phyloP scores from a whole-genome alignment of 2,797 vertebrate genomes.

The Malacoctenus gilli region DNA sequence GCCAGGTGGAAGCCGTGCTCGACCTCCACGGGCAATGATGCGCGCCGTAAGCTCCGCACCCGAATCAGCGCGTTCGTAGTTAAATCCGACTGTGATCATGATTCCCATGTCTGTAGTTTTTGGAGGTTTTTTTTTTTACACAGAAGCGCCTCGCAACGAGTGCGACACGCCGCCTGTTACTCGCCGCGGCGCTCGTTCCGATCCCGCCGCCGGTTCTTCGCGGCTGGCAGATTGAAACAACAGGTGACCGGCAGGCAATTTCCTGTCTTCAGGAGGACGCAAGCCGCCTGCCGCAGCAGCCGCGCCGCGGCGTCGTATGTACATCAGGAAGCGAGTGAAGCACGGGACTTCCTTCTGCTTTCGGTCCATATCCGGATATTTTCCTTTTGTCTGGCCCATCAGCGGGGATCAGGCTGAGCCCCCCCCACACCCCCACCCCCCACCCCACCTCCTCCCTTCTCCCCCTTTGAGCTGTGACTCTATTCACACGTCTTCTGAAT shows the following conservation, averaged over 20 bases:
- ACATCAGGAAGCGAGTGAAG: constrained; percentile 31
- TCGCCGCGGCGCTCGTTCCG: constrained; percentile 32
- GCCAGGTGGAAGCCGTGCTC: constrained; percentile 60
- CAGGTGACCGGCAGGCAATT: constrained; percentile 52
- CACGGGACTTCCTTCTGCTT: constrained; percentile 14
- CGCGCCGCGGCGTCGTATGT: no score
- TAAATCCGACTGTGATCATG: constrained; percentile 58
- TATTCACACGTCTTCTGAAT: constrained; percentile 67
- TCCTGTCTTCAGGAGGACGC: constrained; percentile 8
- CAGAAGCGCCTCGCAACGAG: no score
- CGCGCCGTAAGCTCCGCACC: no score
- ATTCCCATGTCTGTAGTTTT: constrained; percentile 61
- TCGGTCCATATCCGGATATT: constrained; percentile 12
- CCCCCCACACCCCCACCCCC: constrained; percentile 40
- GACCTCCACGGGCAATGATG: no score
- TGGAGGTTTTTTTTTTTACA: constrained; percentile 69
- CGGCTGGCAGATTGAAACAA: constrained; percentile 42
- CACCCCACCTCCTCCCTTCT: no score
- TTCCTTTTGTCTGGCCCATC: constrained; percentile 30
- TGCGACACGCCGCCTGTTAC: no score
- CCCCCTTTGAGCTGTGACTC: constrained; percentile 49
- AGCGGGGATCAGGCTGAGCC: no score
- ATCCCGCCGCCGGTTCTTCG: constrained; percentile 33
- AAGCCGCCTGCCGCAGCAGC: no score
- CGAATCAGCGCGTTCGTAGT: constrained; percentile 41